Evolutionary conservation across 1,140 invertebrate species (phyloP).

Genomic region (Eriocheir sinensis): DNA sequence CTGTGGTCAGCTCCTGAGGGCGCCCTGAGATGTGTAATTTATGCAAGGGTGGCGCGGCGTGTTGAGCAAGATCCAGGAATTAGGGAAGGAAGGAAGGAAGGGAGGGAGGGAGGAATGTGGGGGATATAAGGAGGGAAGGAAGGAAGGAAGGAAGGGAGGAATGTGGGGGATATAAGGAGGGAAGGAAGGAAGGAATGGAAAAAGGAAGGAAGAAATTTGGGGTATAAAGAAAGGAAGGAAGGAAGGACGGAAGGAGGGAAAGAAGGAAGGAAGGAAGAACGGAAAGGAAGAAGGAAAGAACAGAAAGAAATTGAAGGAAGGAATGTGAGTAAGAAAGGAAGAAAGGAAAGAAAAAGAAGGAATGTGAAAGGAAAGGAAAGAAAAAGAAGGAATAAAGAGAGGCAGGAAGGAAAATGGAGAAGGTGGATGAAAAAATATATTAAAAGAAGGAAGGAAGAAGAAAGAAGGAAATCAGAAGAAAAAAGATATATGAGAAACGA

Average conservation of each 20-base stretch:
- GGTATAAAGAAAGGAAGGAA: not conserved
- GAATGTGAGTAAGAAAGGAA: not conserved
- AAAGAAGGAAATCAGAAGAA: too few species aligned
- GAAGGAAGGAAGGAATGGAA: not conserved
- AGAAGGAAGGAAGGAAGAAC: not conserved
- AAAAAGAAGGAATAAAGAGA: too few species aligned
- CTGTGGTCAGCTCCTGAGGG: not conserved
- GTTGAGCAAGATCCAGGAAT: not conserved
- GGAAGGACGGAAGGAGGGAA: not conserved
- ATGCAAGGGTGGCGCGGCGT: not conserved
- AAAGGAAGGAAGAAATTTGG: too few species aligned
- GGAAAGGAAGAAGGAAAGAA: not conserved
- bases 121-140: not conserved
- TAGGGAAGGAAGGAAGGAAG: not conserved
- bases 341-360: not conserved
- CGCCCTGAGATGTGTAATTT: not conserved
- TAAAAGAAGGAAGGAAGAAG: too few species aligned
- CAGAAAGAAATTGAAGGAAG: not conserved
- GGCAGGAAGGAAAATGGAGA: too few species aligned
- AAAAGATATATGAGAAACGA: too few species aligned
- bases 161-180: not conserved
- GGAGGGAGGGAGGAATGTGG: not conserved
- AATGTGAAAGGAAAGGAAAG: too few species aligned
- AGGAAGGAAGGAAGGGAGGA: not conserved
- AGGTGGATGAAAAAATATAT: too few species aligned